Conservation (phyloP, 2,888 invertebrate species). For the Cryptocephalus moraei region DNA sequence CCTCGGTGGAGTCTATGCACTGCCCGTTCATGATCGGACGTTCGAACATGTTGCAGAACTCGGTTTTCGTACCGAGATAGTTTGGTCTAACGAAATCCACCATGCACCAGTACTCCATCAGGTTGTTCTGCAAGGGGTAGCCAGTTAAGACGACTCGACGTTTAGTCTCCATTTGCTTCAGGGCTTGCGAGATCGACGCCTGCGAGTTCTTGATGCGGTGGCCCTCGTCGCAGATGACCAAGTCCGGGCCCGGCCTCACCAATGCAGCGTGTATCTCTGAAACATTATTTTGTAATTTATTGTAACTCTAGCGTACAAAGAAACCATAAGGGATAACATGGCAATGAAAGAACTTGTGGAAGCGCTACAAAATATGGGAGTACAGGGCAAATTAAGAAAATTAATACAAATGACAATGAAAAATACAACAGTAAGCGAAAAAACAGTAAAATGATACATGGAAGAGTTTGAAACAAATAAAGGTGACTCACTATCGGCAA, state of each 20-base stretch:
- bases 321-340: no score
- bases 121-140: slow-evolving; percentile 95
- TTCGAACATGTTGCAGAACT: slow-evolving; percentile 98
- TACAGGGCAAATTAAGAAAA: no score
- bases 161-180: slow-evolving; percentile 91
- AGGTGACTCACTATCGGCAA: no score
- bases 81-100: slow-evolving; percentile 97
- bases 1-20: slow-evolving; percentile 91
- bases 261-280: slow-evolving; percentile 73
- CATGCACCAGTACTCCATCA: slow-evolving; percentile 97
- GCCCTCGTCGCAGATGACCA: slow-evolving; percentile 93
- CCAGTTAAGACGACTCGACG: slow-evolving; percentile 93
- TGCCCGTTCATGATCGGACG: slow-evolving; percentile 97
- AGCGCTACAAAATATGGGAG: no score
- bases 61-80: slow-evolving; percentile 91
- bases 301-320: no score
- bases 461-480: no score
- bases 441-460: no score
- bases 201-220: slow-evolving; percentile 97
- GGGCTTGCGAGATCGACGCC: slow-evolving; percentile 89
- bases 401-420: no score
- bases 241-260: slow-evolving; percentile 84
- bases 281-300: no score
- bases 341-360: no score
- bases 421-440: no score